phyloP scores from a whole-genome alignment of 2,797 vertebrate species.

The Chrysolophus pictus region DNA sequence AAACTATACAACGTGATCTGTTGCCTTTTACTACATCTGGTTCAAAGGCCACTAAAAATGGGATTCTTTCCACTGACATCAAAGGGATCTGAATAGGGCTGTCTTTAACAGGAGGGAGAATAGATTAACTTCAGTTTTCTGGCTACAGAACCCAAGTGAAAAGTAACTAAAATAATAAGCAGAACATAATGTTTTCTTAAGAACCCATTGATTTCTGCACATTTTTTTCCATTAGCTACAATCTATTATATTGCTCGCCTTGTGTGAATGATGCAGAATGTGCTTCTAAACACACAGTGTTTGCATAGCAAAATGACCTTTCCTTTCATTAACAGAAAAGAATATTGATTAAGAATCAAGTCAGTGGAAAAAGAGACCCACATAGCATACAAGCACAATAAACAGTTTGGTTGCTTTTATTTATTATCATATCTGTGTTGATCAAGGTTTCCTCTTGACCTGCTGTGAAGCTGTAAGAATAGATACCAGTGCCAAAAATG shows the following conservation, averaged over 20 bases:
- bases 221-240: conserved; percentile 14
- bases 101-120: conserved; percentile 29
- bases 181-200: conserved; percentile 41
- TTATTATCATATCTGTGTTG: neutral
- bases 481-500: neutral
- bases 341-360: neutral
- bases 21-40: conserved; percentile 61
- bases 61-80: conserved; percentile 65
- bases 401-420: neutral
- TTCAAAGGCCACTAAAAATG: conserved; percentile 72
- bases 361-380: neutral
- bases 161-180: conserved; percentile 49
- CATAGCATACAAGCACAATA: neutral
- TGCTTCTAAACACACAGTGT: neutral
- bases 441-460: conserved; percentile 8
- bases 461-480: neutral
- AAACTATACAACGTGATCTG: conserved; percentile 35
- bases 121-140: conserved; percentile 59
- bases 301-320: neutral
- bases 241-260: neutral
- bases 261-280: neutral
- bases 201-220: conserved; percentile 46
- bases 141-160: conserved; percentile 20
- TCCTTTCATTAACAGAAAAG: neutral
- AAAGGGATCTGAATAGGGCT: conserved; percentile 49